Percentiles rank a stretch among this genome's conserved stretches.
These are phyloP conservation scores for Polypedilum pembai DNA, from an alignment of 1,140 invertebrate genomes.

Conservation along the genomic window DNA sequence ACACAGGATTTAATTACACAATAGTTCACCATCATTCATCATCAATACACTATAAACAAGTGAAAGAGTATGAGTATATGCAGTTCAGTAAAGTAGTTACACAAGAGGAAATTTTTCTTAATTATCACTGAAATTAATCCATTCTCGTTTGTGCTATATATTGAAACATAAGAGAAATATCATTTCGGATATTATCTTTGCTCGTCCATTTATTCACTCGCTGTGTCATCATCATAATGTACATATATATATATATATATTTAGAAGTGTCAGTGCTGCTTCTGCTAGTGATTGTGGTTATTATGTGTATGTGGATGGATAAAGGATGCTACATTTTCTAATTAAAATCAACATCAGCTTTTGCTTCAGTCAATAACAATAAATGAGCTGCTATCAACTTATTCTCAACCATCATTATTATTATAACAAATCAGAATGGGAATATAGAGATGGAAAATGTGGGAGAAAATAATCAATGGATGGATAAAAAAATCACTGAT, in stretches of 20 bases:
- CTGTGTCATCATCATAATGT: not conserved
- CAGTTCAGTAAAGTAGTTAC: not conserved
- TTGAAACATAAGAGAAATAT: slow-evolving; percentile 13
- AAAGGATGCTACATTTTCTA: not conserved
- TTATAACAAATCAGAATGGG: not conserved
- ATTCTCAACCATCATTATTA: not conserved
- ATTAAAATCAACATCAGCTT: slow-evolving; percentile 19
- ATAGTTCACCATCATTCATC: slow-evolving; percentile 5
- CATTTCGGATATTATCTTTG: not conserved
- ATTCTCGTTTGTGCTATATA: not conserved
- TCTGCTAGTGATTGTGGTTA: not conserved
- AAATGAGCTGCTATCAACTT: not conserved
- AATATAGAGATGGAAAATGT: not conserved
- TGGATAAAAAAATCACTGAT: not conserved
- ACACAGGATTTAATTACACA: slow-evolving; percentile 12
- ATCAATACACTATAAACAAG: not conserved
- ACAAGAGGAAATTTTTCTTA: not conserved
- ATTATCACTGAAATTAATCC: slow-evolving; percentile 13
- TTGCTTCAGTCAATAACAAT: not conserved
- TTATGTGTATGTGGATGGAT: not conserved
- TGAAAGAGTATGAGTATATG: not conserved
- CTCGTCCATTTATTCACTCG: not conserved
- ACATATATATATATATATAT: not conserved
- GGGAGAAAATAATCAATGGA: not conserved
- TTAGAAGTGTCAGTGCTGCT: not conserved